Base-by-base conservation (phyloP, 2,113 vertebrate genomes). In the Corythoichthys intestinalis region DNA sequence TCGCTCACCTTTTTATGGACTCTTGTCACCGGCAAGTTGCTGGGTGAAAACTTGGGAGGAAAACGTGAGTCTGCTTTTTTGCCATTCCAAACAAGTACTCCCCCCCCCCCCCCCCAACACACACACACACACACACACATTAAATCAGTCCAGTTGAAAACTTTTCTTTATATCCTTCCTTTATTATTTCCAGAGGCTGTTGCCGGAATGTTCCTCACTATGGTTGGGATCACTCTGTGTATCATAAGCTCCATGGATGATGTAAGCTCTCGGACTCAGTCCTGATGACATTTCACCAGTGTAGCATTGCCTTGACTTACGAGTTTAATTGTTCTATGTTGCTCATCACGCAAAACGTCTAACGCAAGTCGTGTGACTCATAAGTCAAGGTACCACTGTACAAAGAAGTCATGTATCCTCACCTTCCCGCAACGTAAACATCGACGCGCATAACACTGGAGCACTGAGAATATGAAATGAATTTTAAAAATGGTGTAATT, bases 31-130 rank as follows among this genome's bases (percentile, higher is more conserved):
- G 97, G 97, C 4, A 95, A 85, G 83, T 13, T 94, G n/a, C 92
- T 99, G 50, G 97, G 97, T 15, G 97, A 98, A 87, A 92, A 97
- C 48, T 83, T 95, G 0, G 96, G 96, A 73, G 95, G 96, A 4
- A 94, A 92, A 92, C 84, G 97, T 98, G 85, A 92, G 95, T 92
- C 10, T 20, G 6, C 15, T 20, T 6, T 8, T 44, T 62, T 49
- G 9, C 12, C 58, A 68, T 12, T 35, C 35, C 41, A 12, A 6
- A 28, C 15, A n/a, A 12, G 41, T 7, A 44, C 41, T 1, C 4
- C 41, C 6, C 41, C 3, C 20, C 20, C 20, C 20, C 20, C 20
- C 20, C 0, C n/a, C n/a, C n/a, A n/a, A n/a, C n/a, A n/a, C n/a
- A n/a, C n/a, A 28, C 20, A 28, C 20, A 28, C 20, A 28, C 20